These are phyloP conservation scores for Suricata suricatta DNA, from an alignment of 2,113 vertebrate genomes.

Conservation along the genomic window DNA sequence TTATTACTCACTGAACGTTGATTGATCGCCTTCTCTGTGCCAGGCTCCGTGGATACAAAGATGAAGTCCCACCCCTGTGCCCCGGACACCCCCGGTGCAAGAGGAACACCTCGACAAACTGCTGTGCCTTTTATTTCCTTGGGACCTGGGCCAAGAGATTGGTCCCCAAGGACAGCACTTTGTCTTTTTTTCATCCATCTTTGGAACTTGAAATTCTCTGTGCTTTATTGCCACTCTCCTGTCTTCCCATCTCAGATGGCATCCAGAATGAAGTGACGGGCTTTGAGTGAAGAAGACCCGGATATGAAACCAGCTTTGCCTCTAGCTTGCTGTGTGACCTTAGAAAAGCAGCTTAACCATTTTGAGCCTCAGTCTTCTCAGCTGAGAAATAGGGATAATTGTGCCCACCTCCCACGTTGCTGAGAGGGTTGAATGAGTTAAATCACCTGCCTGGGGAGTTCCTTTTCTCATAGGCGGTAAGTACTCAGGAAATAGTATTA, in stretches of 20 bases:
- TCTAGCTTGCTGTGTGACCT: not conserved
- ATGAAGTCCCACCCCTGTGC: not conserved
- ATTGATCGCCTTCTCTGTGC: not conserved
- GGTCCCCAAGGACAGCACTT: not conserved
- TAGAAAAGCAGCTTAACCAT: not conserved
- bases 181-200: not conserved
- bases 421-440: not conserved
- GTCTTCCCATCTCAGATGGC: not conserved
- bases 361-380: not conserved
- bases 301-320: not conserved
- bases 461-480: accelerated
- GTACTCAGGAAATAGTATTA: not conserved
- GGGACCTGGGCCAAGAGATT: not conserved
- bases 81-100: accelerated
- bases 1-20: not conserved
- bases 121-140: not conserved
- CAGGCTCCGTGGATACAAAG: not conserved
- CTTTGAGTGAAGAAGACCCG: not conserved
- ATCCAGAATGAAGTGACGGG: not conserved
- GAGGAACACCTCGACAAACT: too few species aligned
- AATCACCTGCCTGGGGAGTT: not conserved
- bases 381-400: not conserved
- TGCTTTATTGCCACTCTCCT: not conserved
- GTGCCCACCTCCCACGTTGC: not conserved
- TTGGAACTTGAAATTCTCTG: not conserved